These are phyloP conservation scores for Netta rufina DNA, from an alignment of 2,797 vertebrate genomes.

Conservation along the genomic window DNA sequence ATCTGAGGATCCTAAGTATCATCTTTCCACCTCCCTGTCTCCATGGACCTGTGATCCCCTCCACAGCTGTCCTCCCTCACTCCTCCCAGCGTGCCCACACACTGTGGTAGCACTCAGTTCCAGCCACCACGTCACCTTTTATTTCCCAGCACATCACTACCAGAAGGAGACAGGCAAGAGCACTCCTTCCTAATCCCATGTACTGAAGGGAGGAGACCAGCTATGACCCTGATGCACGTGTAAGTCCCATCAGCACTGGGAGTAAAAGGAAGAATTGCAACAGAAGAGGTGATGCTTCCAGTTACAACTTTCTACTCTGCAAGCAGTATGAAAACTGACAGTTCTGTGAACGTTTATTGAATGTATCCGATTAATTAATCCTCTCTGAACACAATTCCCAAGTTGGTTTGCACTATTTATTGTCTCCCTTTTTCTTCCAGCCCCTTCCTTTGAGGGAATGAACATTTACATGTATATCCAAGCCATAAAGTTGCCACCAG, in stretches of 20 bases:
- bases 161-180: background rate
- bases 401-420: background rate
- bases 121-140: background rate
- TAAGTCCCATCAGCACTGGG: background rate
- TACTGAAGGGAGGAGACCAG: background rate
- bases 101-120: background rate
- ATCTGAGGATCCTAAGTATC: background rate
- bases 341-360: background rate
- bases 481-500: background rate
- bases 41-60: background rate
- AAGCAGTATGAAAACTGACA: background rate
- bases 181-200: background rate
- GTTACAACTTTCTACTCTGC: background rate
- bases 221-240: fast-evolving
- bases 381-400: background rate
- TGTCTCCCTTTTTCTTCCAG: background rate
- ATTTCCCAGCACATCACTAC: background rate
- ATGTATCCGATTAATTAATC: fast-evolving
- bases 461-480: fast-evolving
- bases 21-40: background rate
- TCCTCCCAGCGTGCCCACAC: background rate
- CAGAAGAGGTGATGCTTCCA: background rate
- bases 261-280: background rate
- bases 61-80: background rate
- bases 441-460: background rate